Conservation (phyloP, 2,113 vertebrate species). For the Spea multiplicata region DNA sequence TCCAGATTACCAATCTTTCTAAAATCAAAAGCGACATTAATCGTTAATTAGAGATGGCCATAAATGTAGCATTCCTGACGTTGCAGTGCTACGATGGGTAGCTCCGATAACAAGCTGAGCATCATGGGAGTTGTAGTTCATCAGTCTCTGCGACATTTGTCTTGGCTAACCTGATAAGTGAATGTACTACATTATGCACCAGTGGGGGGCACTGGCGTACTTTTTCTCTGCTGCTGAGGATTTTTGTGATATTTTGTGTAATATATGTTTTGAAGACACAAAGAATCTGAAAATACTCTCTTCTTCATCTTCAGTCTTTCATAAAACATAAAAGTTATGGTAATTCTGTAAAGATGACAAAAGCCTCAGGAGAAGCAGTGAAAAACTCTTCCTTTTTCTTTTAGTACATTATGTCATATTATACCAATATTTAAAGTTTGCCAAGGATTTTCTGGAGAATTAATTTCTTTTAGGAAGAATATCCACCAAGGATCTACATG, state of each 20-base stretch:
- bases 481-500: slow-evolving; percentile 35
- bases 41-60: too few species aligned
- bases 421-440: slow-evolving; percentile 26
- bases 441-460: slow-evolving; percentile 31
- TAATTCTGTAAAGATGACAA: slow-evolving; percentile 31
- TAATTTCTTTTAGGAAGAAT: slow-evolving; percentile 30
- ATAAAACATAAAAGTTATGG: slow-evolving; percentile 44
- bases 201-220: slow-evolving; percentile 16
- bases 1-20: too few species aligned
- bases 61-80: too few species aligned
- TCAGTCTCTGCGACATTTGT: too few species aligned
- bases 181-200: background rate
- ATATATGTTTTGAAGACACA: slow-evolving; percentile 5
- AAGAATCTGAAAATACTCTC: background rate
- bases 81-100: too few species aligned
- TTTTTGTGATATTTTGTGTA: slow-evolving; percentile 9
- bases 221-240: background rate
- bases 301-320: slow-evolving; percentile 26
- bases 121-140: too few species aligned
- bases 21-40: too few species aligned
- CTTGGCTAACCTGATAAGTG: too few species aligned
- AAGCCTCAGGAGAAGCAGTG: slow-evolving; percentile 31
- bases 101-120: too few species aligned
- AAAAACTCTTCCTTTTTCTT: slow-evolving; percentile 5
- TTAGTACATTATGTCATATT: slow-evolving; percentile 25